These are phyloP conservation scores for Cephus rjabovi DNA, from an alignment of 2,888 invertebrate genomes.

Conservation along the genomic window DNA sequence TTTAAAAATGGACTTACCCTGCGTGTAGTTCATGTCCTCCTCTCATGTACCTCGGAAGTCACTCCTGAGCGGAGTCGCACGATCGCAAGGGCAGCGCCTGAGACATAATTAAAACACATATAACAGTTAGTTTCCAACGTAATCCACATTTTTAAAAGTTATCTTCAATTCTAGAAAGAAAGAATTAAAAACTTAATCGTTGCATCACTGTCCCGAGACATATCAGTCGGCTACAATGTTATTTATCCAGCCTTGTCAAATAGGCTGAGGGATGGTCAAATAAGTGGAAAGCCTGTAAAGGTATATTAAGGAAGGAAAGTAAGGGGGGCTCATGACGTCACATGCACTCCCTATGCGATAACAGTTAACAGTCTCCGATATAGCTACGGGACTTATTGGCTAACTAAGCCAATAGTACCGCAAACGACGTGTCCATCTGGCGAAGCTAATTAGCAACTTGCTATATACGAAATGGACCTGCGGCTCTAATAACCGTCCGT, in stretches of 20 bases:
- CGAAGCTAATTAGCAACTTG: slow-evolving; percentile 52
- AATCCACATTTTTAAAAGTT: too few species aligned
- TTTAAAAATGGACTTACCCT: slow-evolving; percentile 49
- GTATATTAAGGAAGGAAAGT: background rate
- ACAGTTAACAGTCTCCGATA: background rate
- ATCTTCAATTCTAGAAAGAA: too few species aligned
- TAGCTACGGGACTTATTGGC: slow-evolving; percentile 46
- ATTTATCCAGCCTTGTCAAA: background rate
- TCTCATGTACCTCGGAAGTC: slow-evolving; percentile 61
- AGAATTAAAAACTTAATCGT: background rate
- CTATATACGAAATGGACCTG: slow-evolving; percentile 33
- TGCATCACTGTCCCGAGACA: background rate
- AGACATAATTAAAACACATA: slow-evolving; percentile 29
- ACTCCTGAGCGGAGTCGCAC: slow-evolving; percentile 61
- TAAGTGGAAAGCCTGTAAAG: background rate
- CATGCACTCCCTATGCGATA: background rate
- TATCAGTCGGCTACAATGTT: background rate
- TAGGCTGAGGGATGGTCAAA: background rate
- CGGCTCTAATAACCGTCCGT: slow-evolving; percentile 11
- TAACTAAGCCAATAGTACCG: slow-evolving; percentile 48
- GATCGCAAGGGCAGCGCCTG: slow-evolving; percentile 45
- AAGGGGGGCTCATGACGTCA: background rate
- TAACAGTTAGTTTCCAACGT: background rate
- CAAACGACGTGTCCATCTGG: slow-evolving; percentile 56
- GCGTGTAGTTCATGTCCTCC: slow-evolving; percentile 65